Conservation (phyloP, 2,113 vertebrate genomes). For the Peromyscus polionotus region DNA sequence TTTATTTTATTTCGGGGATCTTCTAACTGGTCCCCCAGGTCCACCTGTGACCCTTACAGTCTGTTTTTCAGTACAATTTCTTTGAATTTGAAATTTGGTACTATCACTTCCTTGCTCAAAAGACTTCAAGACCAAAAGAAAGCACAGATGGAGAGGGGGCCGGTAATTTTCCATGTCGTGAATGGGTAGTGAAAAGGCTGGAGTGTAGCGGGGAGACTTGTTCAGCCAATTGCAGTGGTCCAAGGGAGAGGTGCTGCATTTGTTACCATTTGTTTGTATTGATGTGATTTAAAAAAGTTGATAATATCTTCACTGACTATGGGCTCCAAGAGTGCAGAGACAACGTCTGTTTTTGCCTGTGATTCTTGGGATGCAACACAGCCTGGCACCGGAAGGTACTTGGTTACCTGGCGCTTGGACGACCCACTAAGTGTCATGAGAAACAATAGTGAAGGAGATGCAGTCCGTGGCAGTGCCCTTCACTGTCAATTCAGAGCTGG, state of each 20-base stretch:
- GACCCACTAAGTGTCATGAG: not conserved
- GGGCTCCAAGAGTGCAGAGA: not conserved
- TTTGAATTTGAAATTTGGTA: constrained; percentile 23
- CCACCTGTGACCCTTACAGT: not conserved
- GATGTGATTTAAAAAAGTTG: not conserved
- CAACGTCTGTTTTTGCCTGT: not conserved
- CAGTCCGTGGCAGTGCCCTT: too few relatives aligned
- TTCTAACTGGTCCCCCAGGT: not conserved
- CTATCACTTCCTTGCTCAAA: not conserved
- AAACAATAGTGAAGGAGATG: not conserved
- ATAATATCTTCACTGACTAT: not conserved
- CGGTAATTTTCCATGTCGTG: not conserved
- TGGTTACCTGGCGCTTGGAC: not conserved
- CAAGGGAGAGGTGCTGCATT: not conserved
- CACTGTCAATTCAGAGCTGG: not conserved
- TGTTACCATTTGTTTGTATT: not conserved
- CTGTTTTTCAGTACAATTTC: not conserved
- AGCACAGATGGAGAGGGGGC: not conserved
- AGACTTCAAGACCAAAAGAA: not conserved
- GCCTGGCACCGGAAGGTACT: not conserved
- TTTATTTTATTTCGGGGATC: not conserved
- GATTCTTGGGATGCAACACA: not conserved
- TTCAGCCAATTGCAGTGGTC: not conserved
- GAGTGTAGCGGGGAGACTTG: not conserved
- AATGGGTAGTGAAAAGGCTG: not conserved